Percentiles rank a stretch among this genome's conserved stretches.
phyloP scores from a whole-genome alignment of 1,140 invertebrate genomes.

The Aphaenogaster floridana region DNA sequence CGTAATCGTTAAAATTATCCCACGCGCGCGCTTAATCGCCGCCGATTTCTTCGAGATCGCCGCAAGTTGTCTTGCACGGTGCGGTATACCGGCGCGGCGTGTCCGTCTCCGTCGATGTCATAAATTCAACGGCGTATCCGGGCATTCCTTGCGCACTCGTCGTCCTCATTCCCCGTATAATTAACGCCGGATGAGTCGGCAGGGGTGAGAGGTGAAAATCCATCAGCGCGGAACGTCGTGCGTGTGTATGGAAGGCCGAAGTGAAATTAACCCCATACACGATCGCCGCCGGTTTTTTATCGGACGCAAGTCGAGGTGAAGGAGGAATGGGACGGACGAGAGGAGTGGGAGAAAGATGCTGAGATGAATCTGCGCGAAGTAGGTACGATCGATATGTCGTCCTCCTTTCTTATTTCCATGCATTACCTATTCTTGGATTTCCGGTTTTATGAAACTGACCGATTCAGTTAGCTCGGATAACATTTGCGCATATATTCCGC shows the following conservation, averaged over 20 bases:
- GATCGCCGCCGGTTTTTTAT: slow-evolving; percentile 65
- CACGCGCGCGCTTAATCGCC: slow-evolving; percentile 57
- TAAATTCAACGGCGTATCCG: slow-evolving; percentile 75
- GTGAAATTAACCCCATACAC: slow-evolving; percentile 76
- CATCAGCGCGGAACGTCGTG: slow-evolving; percentile 75
- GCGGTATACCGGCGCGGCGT: slow-evolving; percentile 16
- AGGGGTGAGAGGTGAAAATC: slow-evolving; percentile 78
- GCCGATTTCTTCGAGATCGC: slow-evolving; percentile 61
- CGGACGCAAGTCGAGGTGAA: slow-evolving; percentile 12
- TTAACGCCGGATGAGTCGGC: slow-evolving; percentile 76
- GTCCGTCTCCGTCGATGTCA: slow-evolving; percentile 64
- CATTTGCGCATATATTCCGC: not conserved
- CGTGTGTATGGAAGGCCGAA: slow-evolving; percentile 66
- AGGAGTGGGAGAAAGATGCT: not conserved
- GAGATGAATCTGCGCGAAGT: slow-evolving; percentile 58
- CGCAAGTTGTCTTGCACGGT: slow-evolving; percentile 12
- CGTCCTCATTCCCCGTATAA: slow-evolving; percentile 76
- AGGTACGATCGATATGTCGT: slow-evolving; percentile 60
- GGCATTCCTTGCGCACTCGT: slow-evolving; percentile 74
- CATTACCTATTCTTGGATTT: slow-evolving; percentile 1
- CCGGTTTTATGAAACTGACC: not conserved
- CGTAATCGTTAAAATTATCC: slow-evolving; percentile 50
- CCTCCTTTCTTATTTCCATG: not conserved
- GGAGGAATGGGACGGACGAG: not conserved
- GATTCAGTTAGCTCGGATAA: not conserved